A percentile compares a stretch with the other conserved stretches of the same genome.
Evolutionary conservation across 2,797 vertebrate species (phyloP).

Genomic region (Melanotaenia pygmaea): DNA sequence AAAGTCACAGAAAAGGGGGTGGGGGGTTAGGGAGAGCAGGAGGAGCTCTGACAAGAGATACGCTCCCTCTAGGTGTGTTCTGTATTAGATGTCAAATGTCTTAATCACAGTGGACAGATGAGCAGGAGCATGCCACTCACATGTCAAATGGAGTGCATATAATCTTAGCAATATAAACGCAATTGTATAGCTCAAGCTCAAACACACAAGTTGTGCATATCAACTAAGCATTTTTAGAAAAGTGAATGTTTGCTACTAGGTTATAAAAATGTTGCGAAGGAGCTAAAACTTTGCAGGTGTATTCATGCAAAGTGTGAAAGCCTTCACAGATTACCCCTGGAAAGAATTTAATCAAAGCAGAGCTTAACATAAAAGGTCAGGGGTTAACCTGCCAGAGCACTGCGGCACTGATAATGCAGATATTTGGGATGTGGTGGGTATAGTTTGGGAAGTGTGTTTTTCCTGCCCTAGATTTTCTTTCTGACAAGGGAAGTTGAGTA

Average conservation of each 20-base stretch:
- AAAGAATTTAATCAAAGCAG: not conserved
- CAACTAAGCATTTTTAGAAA: not conserved
- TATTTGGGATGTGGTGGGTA: slow-evolving; percentile 11
- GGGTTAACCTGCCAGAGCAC: not conserved
- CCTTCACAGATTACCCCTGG: not conserved
- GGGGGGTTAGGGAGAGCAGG: slow-evolving; percentile 13
- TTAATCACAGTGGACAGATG: slow-evolving; percentile 28
- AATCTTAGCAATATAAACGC: slow-evolving; percentile 1
- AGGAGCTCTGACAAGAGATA: slow-evolving; percentile 49
- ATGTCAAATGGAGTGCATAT: slow-evolving; percentile 16
- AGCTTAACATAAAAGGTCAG: not conserved
- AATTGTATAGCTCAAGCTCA: slow-evolving; percentile 8
- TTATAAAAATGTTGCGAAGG: not conserved
- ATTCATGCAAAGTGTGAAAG: not conserved
- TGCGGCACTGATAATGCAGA: not conserved
- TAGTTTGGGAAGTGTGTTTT: slow-evolving; percentile 7
- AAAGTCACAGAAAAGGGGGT: slow-evolving; percentile 36
- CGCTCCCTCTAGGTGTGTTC: slow-evolving; percentile 41
- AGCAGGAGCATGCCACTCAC: slow-evolving; percentile 27
- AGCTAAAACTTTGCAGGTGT: not conserved
- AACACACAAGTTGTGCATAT: slow-evolving; percentile 9
- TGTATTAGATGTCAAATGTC: slow-evolving; percentile 53
- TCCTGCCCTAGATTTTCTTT: slow-evolving; percentile 15
- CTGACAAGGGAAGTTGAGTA: not conserved
- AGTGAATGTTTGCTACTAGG: not conserved